These are phyloP conservation scores for Xiphophorus hellerii DNA, from an alignment of 2,113 vertebrate species.

Conservation along the genomic window DNA sequence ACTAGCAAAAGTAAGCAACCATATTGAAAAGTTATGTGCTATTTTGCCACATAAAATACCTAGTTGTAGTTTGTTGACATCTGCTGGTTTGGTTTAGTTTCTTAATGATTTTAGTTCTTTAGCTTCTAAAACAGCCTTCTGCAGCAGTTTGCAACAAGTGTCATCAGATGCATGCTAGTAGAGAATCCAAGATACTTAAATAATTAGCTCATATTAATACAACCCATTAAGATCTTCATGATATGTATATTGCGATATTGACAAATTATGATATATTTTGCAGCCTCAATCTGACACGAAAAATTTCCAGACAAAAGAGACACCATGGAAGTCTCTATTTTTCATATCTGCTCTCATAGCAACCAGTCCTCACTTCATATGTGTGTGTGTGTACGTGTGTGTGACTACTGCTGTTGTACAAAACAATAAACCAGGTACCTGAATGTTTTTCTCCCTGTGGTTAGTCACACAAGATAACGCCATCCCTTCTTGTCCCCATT, in stretches of 20 bases:
- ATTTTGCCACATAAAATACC: background rate
- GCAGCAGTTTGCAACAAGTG: too few species aligned
- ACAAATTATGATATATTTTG: too few species aligned
- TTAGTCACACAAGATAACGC: background rate
- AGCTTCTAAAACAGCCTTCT: background rate
- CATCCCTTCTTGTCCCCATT: background rate
- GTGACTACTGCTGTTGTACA: background rate
- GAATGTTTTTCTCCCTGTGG: background rate
- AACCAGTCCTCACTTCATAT: background rate
- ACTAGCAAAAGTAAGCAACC: too few species aligned
- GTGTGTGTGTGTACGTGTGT: background rate
- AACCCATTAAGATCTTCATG: background rate
- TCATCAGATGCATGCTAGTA: background rate
- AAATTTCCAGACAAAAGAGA: too few species aligned
- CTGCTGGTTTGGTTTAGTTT: background rate
- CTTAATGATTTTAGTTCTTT: background rate
- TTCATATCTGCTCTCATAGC: background rate
- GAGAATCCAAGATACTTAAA: background rate
- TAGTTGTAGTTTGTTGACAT: background rate
- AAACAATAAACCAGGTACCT: background rate
- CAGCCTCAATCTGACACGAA: too few species aligned
- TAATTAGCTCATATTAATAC: background rate
- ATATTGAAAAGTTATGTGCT: too few species aligned
- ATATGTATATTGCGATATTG: background rate
- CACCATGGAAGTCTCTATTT: background rate